Conservation (phyloP, 2,797 vertebrate species). For the Thunnus albacares region DNA sequence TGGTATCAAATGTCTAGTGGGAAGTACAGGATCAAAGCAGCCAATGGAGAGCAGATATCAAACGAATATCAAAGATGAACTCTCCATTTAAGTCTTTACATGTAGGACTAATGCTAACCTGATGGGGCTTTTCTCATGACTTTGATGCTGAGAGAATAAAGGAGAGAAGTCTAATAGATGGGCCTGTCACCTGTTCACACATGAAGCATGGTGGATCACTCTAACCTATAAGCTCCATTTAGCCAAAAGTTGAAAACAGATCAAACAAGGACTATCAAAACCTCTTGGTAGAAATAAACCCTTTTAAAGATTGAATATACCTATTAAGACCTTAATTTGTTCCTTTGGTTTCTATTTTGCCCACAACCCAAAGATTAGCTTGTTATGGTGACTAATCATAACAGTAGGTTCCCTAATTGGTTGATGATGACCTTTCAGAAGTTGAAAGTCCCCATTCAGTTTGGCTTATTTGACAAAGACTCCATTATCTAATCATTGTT, state of each 20-base stretch:
- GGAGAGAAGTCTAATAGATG: constrained; percentile 55
- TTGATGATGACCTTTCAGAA: constrained; percentile 1
- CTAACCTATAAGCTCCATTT: constrained; percentile 38
- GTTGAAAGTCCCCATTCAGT: background rate
- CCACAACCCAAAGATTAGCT: constrained; percentile 20
- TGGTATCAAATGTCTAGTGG: constrained; percentile 42
- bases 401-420: background rate
- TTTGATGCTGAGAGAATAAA: constrained; percentile 82
- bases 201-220: constrained; percentile 68
- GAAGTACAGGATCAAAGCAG: constrained; percentile 65
- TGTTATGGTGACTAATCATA: constrained; percentile 5
- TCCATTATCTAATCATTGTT: background rate
- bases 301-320: constrained; percentile 39
- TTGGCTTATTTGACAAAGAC: background rate
- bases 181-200: constrained; percentile 77
- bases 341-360: constrained; percentile 46
- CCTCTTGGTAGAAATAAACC: constrained; percentile 40
- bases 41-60: constrained; percentile 67
- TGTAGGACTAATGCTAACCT: constrained; percentile 69
- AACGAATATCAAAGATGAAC: constrained; percentile 81
- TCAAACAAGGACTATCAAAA: constrained; percentile 74
- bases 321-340: constrained; percentile 37
- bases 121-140: constrained; percentile 76
- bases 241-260: constrained; percentile 60
- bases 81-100: constrained; percentile 72